Evolutionary conservation across 2,888 invertebrate genomes (phyloP).

Genomic region (Hylaea fasciaria): DNA sequence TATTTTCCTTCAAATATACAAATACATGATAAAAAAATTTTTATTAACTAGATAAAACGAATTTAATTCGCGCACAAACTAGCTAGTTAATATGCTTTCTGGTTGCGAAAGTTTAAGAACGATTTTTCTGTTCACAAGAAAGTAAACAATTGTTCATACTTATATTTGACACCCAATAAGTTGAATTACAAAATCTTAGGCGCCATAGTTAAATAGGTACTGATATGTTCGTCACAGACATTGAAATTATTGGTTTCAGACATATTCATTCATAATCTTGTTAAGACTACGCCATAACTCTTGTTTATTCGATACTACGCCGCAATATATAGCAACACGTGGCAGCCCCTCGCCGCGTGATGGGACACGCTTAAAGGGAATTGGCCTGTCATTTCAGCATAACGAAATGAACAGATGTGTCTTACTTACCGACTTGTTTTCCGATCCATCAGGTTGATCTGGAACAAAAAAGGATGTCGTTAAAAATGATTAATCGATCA

Average conservation of each 20-base stretch:
- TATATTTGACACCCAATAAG: too few species aligned
- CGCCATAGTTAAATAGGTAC: too few species aligned
- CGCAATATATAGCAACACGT: background rate
- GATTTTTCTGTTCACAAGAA: background rate
- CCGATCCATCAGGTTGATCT: conserved; percentile 41
- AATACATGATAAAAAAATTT: background rate
- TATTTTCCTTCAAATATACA: background rate
- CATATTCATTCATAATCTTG: too few species aligned
- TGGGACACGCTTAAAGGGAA: background rate
- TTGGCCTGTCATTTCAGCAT: conserved; percentile 7
- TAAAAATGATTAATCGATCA: background rate
- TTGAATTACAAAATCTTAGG: too few species aligned
- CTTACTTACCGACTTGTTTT: conserved; percentile 46
- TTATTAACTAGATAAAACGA: too few species aligned
- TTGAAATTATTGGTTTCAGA: too few species aligned
- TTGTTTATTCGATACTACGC: too few species aligned
- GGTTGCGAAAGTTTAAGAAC: background rate
- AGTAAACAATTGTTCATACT: background rate
- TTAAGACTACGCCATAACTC: too few species aligned
- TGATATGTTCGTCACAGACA: too few species aligned
- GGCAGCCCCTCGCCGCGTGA: background rate
- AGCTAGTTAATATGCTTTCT: background rate
- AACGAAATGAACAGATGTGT: background rate
- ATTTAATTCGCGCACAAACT: too few species aligned
- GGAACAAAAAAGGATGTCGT: conserved; percentile 40